Percentiles rank a stretch among this genome's conserved stretches.
These are phyloP conservation scores for Pterostichus madidus DNA, from an alignment of 2,888 invertebrate genomes.

Conservation along the genomic window DNA sequence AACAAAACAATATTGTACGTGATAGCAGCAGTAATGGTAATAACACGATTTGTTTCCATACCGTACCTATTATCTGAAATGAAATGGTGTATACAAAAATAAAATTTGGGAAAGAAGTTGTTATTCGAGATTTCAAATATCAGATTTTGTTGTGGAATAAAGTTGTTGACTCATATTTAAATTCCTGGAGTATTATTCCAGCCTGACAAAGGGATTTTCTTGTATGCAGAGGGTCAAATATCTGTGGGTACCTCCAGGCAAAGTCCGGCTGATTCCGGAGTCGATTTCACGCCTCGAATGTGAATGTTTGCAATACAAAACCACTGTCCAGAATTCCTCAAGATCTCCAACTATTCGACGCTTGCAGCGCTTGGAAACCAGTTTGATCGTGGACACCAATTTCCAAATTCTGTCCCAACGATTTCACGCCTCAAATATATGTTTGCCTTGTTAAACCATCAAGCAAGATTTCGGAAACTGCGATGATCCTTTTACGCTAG, in stretches of 20 bases:
- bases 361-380: not conserved
- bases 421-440: conserved; percentile 52
- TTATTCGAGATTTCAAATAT: not conserved
- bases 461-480: conserved; percentile 42
- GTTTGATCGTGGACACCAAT: not conserved
- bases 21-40: too few relatives aligned
- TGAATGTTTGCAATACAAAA: conserved; percentile 46
- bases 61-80: too few relatives aligned
- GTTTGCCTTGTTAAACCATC: conserved; percentile 42
- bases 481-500: conserved; percentile 34
- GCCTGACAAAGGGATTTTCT: conserved; percentile 8
- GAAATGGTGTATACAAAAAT: too few relatives aligned
- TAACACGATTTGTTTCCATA: too few relatives aligned
- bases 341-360: not conserved
- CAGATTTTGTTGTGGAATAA: conserved; percentile 17
- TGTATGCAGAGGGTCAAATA: conserved; percentile 35
- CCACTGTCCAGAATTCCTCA: conserved; percentile 2
- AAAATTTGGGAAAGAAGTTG: too few relatives aligned
- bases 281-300: conserved; percentile 41
- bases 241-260: conserved; percentile 1
- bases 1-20: too few relatives aligned
- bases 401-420: conserved; percentile 16
- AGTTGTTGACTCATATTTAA: conserved; percentile 37
- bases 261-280: conserved; percentile 30
- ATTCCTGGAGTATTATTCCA: conserved; percentile 19